A percentile compares a stretch with the other conserved stretches of the same genome.
These are phyloP conservation scores for Abrostola tripartita DNA, from an alignment of 2,888 invertebrate species.

Conservation along the genomic window DNA sequence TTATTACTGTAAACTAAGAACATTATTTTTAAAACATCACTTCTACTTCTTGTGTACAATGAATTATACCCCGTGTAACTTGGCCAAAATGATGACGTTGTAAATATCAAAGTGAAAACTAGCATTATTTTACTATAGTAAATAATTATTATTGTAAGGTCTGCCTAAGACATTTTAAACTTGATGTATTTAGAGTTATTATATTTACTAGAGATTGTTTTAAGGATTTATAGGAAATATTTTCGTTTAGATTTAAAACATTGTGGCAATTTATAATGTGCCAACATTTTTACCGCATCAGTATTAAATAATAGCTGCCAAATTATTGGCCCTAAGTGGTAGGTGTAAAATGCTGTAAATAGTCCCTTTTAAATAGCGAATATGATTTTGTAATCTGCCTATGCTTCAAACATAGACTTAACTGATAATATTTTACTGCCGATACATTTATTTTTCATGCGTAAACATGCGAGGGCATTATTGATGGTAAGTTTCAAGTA, in stretches of 20 bases:
- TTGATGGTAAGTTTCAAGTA: slow-evolving; percentile 78
- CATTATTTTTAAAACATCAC: slow-evolving; percentile 66
- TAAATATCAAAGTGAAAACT: slow-evolving; percentile 79
- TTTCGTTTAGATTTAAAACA: slow-evolving; percentile 79
- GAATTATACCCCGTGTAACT: slow-evolving; percentile 73
- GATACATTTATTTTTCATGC: slow-evolving; percentile 85
- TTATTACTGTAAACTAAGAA: slow-evolving; percentile 67
- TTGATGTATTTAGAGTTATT: slow-evolving; percentile 82
- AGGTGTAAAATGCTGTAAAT: slow-evolving; percentile 84
- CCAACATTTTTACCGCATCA: slow-evolving; percentile 89
- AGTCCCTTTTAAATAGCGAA: slow-evolving; percentile 74
- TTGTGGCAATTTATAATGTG: slow-evolving; percentile 81
- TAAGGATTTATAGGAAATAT: slow-evolving; percentile 83
- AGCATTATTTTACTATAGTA: slow-evolving; percentile 70
- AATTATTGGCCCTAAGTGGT: slow-evolving; percentile 79
- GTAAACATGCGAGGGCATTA: slow-evolving; percentile 81
- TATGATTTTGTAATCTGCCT: slow-evolving; percentile 72
- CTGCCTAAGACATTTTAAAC: slow-evolving; percentile 86
- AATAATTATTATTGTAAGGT: slow-evolving; percentile 73
- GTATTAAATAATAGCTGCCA: slow-evolving; percentile 87
- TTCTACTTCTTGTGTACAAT: slow-evolving; percentile 70
- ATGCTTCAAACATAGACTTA: slow-evolving; percentile 66
- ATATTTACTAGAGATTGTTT: slow-evolving; percentile 75
- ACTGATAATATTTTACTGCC: slow-evolving; percentile 73
- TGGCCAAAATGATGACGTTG: slow-evolving; percentile 74